Base-by-base conservation (phyloP, 2,113 vertebrate genomes). In the Eublepharis macularius region DNA sequence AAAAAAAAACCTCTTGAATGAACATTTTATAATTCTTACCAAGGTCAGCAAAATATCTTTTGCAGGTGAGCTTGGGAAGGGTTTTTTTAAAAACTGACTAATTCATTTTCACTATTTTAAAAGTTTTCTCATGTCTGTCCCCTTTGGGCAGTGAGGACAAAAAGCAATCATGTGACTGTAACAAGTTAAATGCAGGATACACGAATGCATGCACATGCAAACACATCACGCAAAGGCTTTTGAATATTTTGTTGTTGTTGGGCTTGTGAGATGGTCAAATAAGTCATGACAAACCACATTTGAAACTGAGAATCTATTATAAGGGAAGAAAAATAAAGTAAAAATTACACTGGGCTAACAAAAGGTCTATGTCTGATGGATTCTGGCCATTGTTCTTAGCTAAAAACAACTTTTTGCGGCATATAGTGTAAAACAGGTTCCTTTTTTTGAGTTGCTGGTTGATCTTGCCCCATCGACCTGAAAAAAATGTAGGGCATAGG, bases 21-120 rank as follows among this genome's bases (percentile, higher is more conserved):
- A 87, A 66, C 84, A 45, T 29, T 21, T 92, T 92, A 92, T 73
- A 75, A 66, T 89, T 91, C 73, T 66, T 2, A 82, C 82, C 86
- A 81, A 92, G 86, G 88, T 84, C 87, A 88, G 24, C 4, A 78
- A 2, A 78, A 12, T 60, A 2, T 51, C 68, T 63, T 80, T 39
- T 86, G 41, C 76, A 88, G 21, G 82, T 90, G 73, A 91, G 85
- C 80, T 89, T 32, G 21, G 57, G 19, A 6, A 60, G 57, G 3
- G 60, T 36, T 57, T 86, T 19, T n/a, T 45, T 21, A 70, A n/a
- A n/a, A n/a, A 43, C n/a, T 45, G 24, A 6, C 26, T 51, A 14
- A 13, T 32, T 19, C 36, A 70, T 70, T 60, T 69, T 81, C 34
- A 29, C n/a, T 36, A 21, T 83, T 80, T 70, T 43, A 13, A 0